Conservation (phyloP, 2,797 vertebrate genomes). For the Pseudomugil tenellus region DNA sequence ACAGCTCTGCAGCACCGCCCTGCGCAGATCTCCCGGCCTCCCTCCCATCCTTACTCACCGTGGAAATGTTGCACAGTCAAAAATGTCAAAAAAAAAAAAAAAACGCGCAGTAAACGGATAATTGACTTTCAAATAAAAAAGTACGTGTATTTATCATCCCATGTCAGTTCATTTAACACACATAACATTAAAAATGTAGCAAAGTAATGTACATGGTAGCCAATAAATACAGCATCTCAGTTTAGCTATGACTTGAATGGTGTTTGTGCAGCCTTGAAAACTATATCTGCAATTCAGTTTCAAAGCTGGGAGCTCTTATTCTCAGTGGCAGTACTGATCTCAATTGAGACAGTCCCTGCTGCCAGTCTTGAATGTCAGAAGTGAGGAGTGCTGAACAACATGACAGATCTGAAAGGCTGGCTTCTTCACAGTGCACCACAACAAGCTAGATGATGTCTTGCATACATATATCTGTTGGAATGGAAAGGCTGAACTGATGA, state of each 20-base stretch:
- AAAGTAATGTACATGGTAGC: not conserved
- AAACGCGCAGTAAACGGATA: no score
- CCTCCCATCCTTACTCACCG: not conserved
- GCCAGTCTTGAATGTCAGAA: conserved; percentile 25
- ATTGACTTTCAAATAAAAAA: no score
- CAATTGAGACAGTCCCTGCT: conserved; percentile 14
- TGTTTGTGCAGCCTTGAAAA: not conserved
- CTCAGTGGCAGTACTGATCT: conserved; percentile 16
- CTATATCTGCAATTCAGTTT: not conserved
- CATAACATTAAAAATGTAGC: not conserved
- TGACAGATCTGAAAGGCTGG: conserved; percentile 24
- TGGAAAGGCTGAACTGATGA: conserved; percentile 29
- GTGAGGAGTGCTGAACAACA: conserved; percentile 27
- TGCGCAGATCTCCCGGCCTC: not conserved
- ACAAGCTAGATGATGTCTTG: conserved; percentile 22
- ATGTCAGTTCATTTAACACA: not conserved
- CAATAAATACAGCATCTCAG: not conserved
- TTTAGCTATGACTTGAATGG: not conserved
- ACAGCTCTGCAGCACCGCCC: conserved; percentile 27
- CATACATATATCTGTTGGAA: conserved; percentile 32
- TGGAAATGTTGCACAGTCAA: not conserved
- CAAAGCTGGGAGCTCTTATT: not conserved
- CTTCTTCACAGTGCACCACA: conserved; percentile 1
- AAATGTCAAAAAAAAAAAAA: no score
- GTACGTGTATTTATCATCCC: no score